A percentile compares a stretch with the other conserved stretches of the same genome.
Conservation (phyloP, 2,797 vertebrate species). For the Lepilemur ruficaudatus region DNA sequence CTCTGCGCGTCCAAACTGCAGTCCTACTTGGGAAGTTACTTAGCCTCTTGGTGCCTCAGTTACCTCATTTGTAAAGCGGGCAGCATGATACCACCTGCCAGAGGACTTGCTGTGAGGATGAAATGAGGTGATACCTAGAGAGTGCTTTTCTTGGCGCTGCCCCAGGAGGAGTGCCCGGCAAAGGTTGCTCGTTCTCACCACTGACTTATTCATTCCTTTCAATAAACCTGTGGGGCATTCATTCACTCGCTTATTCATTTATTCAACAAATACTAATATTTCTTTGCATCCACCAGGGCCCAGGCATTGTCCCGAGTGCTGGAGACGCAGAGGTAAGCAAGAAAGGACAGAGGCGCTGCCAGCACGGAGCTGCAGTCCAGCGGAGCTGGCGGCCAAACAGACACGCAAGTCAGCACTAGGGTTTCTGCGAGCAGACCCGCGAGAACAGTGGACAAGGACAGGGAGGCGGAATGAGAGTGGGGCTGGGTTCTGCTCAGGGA, state of each 20-base stretch:
- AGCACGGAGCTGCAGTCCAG: accelerated
- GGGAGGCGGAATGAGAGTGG: background rate
- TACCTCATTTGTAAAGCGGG: background rate
- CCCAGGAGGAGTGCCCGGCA: background rate
- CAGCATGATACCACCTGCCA: background rate
- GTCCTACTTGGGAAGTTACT: background rate
- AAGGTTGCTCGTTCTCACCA: background rate
- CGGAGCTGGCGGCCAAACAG: background rate
- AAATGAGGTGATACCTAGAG: background rate
- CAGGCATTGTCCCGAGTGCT: background rate
- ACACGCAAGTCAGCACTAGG: background rate
- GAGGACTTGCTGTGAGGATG: background rate
- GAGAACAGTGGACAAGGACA: background rate
- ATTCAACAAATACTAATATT: background rate
- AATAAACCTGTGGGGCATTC: background rate
- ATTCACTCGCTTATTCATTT: background rate
- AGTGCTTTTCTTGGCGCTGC: accelerated
- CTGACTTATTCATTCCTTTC: background rate
- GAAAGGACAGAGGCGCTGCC: background rate
- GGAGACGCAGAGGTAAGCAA: background rate
- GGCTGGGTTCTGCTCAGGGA: background rate
- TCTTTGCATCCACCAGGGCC: background rate
- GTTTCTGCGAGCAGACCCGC: background rate
- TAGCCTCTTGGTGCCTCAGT: background rate
- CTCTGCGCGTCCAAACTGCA: background rate